A percentile compares a stretch with the other conserved stretches of the same genome.
Conservation (phyloP, 2,888 invertebrate species). For the Lasioglossum pauxillum region DNA sequence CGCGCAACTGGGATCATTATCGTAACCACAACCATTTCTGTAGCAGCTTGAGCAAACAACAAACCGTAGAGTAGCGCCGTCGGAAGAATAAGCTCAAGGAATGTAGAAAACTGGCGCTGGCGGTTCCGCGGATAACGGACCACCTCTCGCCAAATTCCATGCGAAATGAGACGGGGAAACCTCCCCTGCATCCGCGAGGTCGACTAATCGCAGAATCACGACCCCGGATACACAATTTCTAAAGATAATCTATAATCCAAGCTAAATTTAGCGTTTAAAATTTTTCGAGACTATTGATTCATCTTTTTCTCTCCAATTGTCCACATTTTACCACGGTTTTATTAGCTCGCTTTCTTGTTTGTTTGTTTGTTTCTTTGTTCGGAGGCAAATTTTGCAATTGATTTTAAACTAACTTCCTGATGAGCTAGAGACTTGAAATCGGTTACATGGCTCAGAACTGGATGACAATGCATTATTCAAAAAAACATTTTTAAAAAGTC, state of each 20-base stretch:
- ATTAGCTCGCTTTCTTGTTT: no score
- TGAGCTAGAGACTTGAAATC: no score
- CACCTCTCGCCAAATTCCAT: background rate
- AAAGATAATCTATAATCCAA: background rate
- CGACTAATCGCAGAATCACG: background rate
- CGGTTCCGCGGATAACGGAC: constrained; percentile 1
- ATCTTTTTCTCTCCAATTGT: no score
- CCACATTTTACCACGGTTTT: no score
- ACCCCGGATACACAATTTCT: background rate
- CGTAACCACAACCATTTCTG: constrained; percentile 55
- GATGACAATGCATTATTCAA: no score
- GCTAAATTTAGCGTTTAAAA: background rate
- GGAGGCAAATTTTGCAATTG: no score
- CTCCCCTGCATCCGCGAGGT: background rate
- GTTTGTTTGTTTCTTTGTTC: no score
- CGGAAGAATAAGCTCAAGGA: constrained; percentile 22
- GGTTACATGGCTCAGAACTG: no score
- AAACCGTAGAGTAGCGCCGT: constrained; percentile 9
- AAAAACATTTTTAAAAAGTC: no score
- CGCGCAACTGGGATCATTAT: constrained; percentile 45
- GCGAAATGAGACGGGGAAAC: constrained; percentile 23
- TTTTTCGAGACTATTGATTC: background rate
- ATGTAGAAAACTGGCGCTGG: constrained; percentile 39
- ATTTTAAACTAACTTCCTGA: no score
- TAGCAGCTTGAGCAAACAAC: constrained; percentile 45